Evolutionary conservation across 1,140 invertebrate species (phyloP).

Genomic region (Arctopsyche grandis): DNA sequence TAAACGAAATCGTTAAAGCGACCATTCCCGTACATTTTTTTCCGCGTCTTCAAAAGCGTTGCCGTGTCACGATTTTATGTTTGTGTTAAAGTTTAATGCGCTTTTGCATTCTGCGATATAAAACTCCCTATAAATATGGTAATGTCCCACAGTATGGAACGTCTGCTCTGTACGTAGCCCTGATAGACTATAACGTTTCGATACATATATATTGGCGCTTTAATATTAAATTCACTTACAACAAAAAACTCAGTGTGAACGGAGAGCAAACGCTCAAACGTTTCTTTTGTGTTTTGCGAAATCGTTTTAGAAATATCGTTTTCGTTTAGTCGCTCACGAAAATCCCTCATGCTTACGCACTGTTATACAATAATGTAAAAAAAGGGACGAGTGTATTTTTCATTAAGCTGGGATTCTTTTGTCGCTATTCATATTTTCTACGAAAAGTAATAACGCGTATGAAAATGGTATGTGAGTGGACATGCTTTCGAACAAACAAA

Average conservation of each 20-base stretch:
- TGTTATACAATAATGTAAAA: background rate
- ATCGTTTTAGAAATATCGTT: no score
- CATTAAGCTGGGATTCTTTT: conserved; percentile 13
- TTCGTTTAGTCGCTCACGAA: no score
- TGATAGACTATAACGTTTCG: conserved; percentile 4
- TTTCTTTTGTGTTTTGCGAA: no score
- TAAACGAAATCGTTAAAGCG: background rate
- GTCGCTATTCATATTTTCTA: conserved; percentile 5
- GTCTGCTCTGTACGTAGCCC: no score
- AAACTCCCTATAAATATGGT: conserved; percentile 17
- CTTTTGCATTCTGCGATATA: conserved; percentile 16
- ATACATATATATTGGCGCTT: conserved; percentile 8
- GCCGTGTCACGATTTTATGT: conserved; percentile 7
- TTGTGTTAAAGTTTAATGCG: conserved; percentile 25
- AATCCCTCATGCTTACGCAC: background rate
- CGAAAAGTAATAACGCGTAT: conserved; percentile 8
- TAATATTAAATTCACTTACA: background rate
- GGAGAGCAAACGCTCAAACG: no score
- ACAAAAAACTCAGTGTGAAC: no score
- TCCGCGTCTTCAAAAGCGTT: background rate
- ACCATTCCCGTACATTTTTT: background rate
- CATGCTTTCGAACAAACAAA: conserved; percentile 6
- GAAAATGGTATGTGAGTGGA: conserved; percentile 18
- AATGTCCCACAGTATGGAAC: background rate
- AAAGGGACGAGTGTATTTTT: background rate